phyloP scores from a whole-genome alignment of 2,888 invertebrate species.

The Hoplodrina ambigua region DNA sequence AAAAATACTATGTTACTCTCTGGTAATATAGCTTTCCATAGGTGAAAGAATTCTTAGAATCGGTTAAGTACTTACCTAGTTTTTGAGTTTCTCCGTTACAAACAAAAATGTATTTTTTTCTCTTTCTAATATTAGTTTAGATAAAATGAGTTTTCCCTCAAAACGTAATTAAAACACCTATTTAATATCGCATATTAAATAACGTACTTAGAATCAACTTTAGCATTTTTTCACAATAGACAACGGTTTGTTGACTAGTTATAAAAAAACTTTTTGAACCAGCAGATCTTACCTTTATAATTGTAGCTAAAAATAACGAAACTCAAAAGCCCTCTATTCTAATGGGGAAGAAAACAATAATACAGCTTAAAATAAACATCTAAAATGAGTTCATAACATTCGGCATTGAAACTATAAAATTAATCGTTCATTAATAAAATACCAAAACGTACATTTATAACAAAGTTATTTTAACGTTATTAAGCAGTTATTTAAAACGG shows the following conservation, averaged over 20 bases:
- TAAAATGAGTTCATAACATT: slow-evolving; percentile 8
- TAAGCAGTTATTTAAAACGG: slow-evolving; percentile 44
- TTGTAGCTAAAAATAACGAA: not conserved
- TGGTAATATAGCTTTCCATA: too few relatives aligned
- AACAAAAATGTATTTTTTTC: too few relatives aligned
- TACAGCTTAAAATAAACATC: not conserved
- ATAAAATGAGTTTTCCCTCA: not conserved
- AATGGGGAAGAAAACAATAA: not conserved
- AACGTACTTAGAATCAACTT: too few relatives aligned
- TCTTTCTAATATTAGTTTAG: too few relatives aligned
- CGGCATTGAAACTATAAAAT: slow-evolving; percentile 10
- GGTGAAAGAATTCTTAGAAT: too few relatives aligned
- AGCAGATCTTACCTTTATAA: not conserved
- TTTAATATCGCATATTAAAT: too few relatives aligned
- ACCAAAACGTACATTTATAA: slow-evolving; percentile 29
- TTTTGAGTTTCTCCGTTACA: too few relatives aligned
- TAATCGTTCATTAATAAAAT: slow-evolving; percentile 39
- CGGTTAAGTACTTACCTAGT: too few relatives aligned
- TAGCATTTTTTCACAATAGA: not conserved
- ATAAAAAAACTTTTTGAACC: not conserved
- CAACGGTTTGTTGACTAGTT: not conserved
- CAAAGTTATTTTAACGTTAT: slow-evolving; percentile 45
- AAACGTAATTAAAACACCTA: not conserved
- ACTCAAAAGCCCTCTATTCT: not conserved
- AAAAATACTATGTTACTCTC: too few relatives aligned